A percentile compares a stretch with the other conserved stretches of the same genome.
These are phyloP conservation scores for Cosmopolites sordidus DNA, from an alignment of 2,888 invertebrate species.

Conservation along the genomic window DNA sequence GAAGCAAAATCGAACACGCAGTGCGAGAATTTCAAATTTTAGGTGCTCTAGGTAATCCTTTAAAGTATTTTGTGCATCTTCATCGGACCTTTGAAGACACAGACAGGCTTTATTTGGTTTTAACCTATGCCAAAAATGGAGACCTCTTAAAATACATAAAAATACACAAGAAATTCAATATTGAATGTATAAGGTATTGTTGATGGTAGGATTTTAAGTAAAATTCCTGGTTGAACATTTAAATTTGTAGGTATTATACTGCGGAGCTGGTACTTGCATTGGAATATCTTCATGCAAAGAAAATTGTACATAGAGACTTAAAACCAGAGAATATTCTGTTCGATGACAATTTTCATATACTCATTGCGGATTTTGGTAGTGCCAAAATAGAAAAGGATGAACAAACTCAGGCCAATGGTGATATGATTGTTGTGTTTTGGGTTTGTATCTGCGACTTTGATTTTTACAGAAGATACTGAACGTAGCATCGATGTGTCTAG, in stretches of 20 bases:
- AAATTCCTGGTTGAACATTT: no score
- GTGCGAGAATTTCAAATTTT: slow-evolving; percentile 92
- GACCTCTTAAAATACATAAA: slow-evolving; percentile 90
- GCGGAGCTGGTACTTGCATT: slow-evolving; percentile 90
- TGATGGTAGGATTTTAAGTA: slow-evolving; percentile 22
- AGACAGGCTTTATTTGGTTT: slow-evolving; percentile 89
- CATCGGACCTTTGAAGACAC: slow-evolving; percentile 96
- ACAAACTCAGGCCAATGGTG: slow-evolving; percentile 16
- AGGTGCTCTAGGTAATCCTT: slow-evolving; percentile 72
- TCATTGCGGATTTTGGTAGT: slow-evolving; percentile 96
- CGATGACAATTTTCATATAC: slow-evolving; percentile 92
- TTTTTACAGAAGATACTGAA: slow-evolving; percentile 31
- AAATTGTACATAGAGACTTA: slow-evolving; percentile 91
- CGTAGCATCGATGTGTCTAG: slow-evolving; percentile 38
- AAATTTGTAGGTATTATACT: slow-evolving; percentile 73
- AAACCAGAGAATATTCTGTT: slow-evolving; percentile 98
- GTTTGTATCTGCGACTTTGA: no score
- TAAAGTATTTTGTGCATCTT: slow-evolving; percentile 80
- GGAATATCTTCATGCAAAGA: slow-evolving; percentile 83
- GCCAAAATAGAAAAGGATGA: slow-evolving; percentile 69
- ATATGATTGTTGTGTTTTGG: no score
- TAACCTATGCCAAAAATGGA: slow-evolving; percentile 92
- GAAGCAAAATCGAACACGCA: slow-evolving; percentile 90
- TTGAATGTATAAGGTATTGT: slow-evolving; percentile 76
- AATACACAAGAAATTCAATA: slow-evolving; percentile 84